Evolutionary conservation across 2,888 invertebrate genomes (phyloP), one percentile per base, ranked within the genome.

Genomic region (Serripes groenlandicus): DNA sequence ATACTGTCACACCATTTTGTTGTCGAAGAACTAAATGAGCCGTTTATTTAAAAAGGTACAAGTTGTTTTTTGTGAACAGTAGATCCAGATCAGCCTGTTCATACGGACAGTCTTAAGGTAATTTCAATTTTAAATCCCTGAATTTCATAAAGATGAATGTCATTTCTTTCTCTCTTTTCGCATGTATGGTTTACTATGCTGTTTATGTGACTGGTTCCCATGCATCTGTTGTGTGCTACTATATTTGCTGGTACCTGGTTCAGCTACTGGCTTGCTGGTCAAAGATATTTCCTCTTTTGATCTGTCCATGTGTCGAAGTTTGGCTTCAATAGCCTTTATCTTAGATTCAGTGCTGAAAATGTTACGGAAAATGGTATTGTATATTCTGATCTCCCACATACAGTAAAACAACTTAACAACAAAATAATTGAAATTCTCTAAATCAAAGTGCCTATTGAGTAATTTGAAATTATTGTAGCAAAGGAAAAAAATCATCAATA

Each of bases 281-380:
- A 90, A 11, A 7, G 86, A 83, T 68, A 92, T 90, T 18, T 91
- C 91, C 60, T 86, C 80, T 26, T 88, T 75, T 5, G 81, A 82
- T 58, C 85, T 81, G 64, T 92, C 90, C 93, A 93, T 93, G 32
- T 83, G 73, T 52, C 79, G 77, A n/a, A 93, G 88, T 74, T 93
- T 93, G 70, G 90, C 91, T 60, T 93, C 93, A 37, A 93, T 93
- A 26, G 91, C 92, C 71, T 84, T 85, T 23, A 93, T 93, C 77
- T 91, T 92, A 54, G 89, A 86, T 30, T 91, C 90, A 26, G 90
- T 74, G 62, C 92, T 91, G 87, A 11, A 86, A 86, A 62, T 56
- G 9, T 9, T 5, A 62, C 7, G n/a, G 30, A 62, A 62, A 30
- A 62, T 11, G 42, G 18, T 18, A 58, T 18, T 58, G n/a, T n/a